These are phyloP conservation scores for Tragelaphus imberbis DNA, from an alignment of 2,113 vertebrate species.

Conservation along the genomic window DNA sequence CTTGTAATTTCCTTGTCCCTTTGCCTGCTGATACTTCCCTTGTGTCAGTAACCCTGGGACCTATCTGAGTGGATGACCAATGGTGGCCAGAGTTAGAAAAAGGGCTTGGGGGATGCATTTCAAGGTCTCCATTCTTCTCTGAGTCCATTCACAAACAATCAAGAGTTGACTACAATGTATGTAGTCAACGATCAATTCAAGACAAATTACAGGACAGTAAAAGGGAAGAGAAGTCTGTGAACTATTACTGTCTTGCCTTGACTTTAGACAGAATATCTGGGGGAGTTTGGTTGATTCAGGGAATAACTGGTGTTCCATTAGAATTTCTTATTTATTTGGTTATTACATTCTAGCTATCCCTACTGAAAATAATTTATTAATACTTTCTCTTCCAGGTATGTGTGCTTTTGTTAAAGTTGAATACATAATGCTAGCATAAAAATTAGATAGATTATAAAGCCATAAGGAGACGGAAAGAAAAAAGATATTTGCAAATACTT, in stretches of 20 bases:
- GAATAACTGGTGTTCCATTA: not conserved
- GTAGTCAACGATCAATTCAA: not conserved
- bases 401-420: constrained; percentile 14
- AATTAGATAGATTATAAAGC: not conserved
- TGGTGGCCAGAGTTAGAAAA: not conserved
- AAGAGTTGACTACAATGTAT: not conserved
- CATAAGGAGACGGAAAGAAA: not conserved
- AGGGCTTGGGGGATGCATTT: not conserved
- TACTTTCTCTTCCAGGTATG: not conserved
- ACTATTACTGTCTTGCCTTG: not conserved
- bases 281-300: not conserved
- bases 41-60: not conserved
- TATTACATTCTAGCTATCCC: not conserved
- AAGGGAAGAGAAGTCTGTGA: constrained; percentile 6
- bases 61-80: not conserved
- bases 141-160: not conserved
- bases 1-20: not conserved
- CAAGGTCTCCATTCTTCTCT: not conserved
- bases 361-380: constrained; percentile 19
- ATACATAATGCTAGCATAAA: not conserved
- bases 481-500: not conserved
- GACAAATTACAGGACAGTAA: not conserved
- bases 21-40: not conserved
- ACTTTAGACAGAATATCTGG: constrained; percentile 1
- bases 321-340: constrained; percentile 35